Percentiles rank a stretch among this genome's conserved stretches.
Evolutionary conservation across 2,888 invertebrate genomes (phyloP).

Genomic region (Acleris laterana): DNA sequence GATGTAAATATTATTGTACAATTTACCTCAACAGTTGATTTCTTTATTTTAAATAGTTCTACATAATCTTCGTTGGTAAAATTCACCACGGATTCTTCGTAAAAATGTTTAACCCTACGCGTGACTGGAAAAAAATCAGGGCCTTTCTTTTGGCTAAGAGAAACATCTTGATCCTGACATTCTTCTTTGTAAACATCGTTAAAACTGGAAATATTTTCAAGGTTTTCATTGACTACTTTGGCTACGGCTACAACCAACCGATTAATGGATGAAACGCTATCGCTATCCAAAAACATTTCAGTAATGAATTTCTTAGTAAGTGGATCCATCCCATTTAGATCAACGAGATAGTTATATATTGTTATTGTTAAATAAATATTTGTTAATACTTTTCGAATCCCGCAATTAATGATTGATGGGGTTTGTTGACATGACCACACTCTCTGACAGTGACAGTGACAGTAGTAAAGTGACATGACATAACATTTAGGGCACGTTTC

Average conservation of each 20-base stretch:
- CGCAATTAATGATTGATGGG: too few species aligned
- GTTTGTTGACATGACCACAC: too few species aligned
- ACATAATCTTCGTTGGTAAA: constrained; percentile 64
- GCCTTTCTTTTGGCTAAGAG: constrained; percentile 37
- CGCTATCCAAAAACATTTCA: constrained; percentile 69
- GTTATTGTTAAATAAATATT: too few species aligned
- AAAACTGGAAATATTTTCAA: constrained; percentile 59
- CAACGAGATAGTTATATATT: too few species aligned
- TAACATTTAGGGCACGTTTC: too few species aligned
- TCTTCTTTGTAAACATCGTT: constrained; percentile 56
- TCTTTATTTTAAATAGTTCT: constrained; percentile 65
- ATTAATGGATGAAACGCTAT: constrained; percentile 63
- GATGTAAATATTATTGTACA: background rate
- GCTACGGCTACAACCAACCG: constrained; percentile 67
- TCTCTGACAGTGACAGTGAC: too few species aligned
- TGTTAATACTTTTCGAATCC: too few species aligned
- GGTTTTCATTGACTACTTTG: constrained; percentile 67
- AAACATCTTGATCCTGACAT: constrained; percentile 37
- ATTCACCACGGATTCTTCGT: constrained; percentile 58
- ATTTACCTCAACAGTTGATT: constrained; percentile 65
- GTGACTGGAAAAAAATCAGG: constrained; percentile 36
- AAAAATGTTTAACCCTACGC: constrained; percentile 51
- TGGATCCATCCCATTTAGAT: constrained; percentile 49
- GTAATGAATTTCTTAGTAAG: constrained; percentile 69
- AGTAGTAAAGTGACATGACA: too few species aligned